phyloP scores from a whole-genome alignment of 2,888 invertebrate species.

The Drosophila meridionalis region DNA sequence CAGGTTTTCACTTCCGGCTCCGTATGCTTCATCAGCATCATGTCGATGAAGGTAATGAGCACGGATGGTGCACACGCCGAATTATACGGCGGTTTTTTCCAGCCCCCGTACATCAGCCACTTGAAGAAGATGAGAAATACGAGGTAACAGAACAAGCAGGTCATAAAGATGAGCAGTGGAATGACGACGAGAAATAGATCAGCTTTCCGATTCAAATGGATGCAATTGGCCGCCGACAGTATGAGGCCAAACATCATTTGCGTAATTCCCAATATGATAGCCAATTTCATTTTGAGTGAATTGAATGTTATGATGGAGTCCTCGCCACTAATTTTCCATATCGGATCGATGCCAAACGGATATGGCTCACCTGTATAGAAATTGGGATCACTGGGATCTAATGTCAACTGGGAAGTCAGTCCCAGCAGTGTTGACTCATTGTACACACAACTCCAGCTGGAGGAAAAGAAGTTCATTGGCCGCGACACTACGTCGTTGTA shows the following conservation, averaged over 20 bases:
- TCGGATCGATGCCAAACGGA: slow-evolving; percentile 92
- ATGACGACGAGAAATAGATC: slow-evolving; percentile 93
- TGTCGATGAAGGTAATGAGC: slow-evolving; percentile 91
- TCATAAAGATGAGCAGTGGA: slow-evolving; percentile 94
- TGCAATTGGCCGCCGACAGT: slow-evolving; percentile 91
- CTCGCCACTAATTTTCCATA: slow-evolving; percentile 90
- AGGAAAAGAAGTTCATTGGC: slow-evolving; percentile 95
- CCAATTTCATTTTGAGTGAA: slow-evolving; percentile 98
- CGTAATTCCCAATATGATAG: slow-evolving; percentile 95
- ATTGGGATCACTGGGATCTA: slow-evolving; percentile 87
- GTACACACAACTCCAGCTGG: slow-evolving; percentile 90
- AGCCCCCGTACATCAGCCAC: slow-evolving; percentile 91
- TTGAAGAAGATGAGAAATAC: slow-evolving; percentile 95
- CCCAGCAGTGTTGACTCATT: slow-evolving; percentile 85
- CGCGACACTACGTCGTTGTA: slow-evolving; percentile 99
- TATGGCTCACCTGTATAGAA: slow-evolving; percentile 86
- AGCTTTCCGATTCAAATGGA: slow-evolving; percentile 88
- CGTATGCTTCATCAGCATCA: slow-evolving; percentile 88
- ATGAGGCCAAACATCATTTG: slow-evolving; percentile 98
- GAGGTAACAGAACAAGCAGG: slow-evolving; percentile 95
- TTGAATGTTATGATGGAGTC: slow-evolving; percentile 97
- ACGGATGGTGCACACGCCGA: slow-evolving; percentile 90
- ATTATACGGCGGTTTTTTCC: slow-evolving; percentile 73
- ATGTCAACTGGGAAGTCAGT: slow-evolving; percentile 85
- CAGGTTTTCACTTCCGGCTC: slow-evolving; percentile 83